Base-by-base conservation (phyloP, 2,888 invertebrate species). In the Metellina segmentata region DNA sequence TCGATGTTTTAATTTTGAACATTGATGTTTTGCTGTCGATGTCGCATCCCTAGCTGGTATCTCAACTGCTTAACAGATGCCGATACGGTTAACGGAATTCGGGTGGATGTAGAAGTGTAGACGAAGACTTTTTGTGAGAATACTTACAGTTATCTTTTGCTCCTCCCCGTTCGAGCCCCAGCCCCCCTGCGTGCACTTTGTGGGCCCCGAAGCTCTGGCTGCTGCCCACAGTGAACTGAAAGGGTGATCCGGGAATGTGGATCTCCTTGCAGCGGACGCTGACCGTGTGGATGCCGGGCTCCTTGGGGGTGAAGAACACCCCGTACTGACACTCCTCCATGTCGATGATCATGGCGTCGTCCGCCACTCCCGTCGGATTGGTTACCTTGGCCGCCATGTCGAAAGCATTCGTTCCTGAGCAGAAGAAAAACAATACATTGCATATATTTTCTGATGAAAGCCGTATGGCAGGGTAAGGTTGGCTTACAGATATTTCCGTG, bases 211-310 rank as follows among this genome's bases (percentile, higher is more conserved):
- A 98, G 94, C 99, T 99, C 93, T 97, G 96, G 93, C 99, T 96
- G 0, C 98, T 98, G 49, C 99, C 99, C 48, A 99, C 99, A 19
- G 99, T 99, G 96, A 99, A 99, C 95, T 99, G 99, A 97, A 99
- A 99, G 92, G 99, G 99, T 83, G 99, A 99, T 94, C 99, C 98
- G 94, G 99, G 98, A 95, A 99, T 99, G 95, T 99, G 99, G 95
- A 98, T 98, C 93, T 98, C 99, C 96, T 98, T 97, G 96, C 99
- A 98, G 95, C 98, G 97, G 93, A 99, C 98, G 13, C 98, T 98
- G 0, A 99, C 98, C 0, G 98, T 99, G 96, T 99, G 99, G 1
- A 99, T 97, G 1, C 99, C 99, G 94, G 99, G 96, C 95, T 99
- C 98, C 95, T 98, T 98, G 85, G 98, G 98, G 6, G 98, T 97